Evolutionary conservation across 2,113 vertebrate species (phyloP), one percentile per base, ranked within the genome.

Genomic region (Rhagologus leucostigma): DNA sequence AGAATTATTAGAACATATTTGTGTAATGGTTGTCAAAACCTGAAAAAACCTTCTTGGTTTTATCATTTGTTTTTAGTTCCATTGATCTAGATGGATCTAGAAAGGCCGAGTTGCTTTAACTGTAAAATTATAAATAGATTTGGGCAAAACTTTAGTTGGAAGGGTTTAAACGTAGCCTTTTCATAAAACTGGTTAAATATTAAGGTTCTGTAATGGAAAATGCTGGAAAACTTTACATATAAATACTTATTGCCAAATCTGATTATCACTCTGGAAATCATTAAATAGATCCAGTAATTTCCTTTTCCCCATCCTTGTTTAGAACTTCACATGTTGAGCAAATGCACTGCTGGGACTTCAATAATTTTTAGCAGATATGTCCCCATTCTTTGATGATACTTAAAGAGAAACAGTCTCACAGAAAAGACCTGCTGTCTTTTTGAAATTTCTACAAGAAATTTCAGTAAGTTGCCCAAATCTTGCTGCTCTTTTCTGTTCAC

Each of bases 21-120:
- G 5, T 30, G 16, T 56, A 93, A 81, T 13, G 4, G 16, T 14
- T 88, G 26, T 46, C 46, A 67, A 59, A 73, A 49, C 24, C 1
- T 3, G 5, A 22, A 44, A 44, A 78, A n/a, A 4, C 3, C 2
- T 8, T 42, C 18, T 35, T 69, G 5, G 1, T 4, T 7, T 62
- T 68, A 20, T 37, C 7, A 7, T 35, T 46, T 65, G 2, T 6
- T 79, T 86, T 56, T 44, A 64, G 32, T 74, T 81, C 42, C 18
- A 74, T 39, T 6, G 9, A n/a, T 60, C 24, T 44, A 82, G 19
- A 50, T 68, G n/a, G n/a, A 87, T 27, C 63, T n/a, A 80, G 23
- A 91, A 77, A 47, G 10, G 4, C 4, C 39, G 35, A 84, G 52
- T 21, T 4, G 0, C 10, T 90, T 57, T 69, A 79, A 65, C 11